Percentiles rank a stretch among this genome's conserved stretches.
Evolutionary conservation across 1,140 invertebrate species (phyloP).

Genomic region (Pissodes strobi): DNA sequence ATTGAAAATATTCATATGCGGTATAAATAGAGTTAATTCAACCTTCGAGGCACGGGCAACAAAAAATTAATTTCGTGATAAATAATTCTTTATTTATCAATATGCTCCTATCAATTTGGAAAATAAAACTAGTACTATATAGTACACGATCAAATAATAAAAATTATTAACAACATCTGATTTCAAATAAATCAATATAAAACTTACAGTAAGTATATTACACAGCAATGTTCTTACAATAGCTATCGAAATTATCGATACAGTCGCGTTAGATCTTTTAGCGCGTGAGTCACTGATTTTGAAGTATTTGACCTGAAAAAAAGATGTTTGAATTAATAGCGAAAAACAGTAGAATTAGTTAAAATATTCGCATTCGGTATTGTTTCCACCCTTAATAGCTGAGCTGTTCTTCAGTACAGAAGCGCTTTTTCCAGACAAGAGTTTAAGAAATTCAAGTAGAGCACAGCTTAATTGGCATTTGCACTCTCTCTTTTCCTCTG

Average conservation of each 20-base stretch:
- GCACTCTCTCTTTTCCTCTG: too few species aligned
- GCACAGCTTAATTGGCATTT: too few species aligned
- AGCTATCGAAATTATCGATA: too few species aligned
- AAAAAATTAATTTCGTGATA: too few species aligned
- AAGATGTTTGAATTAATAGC: conserved; percentile 9
- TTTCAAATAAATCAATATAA: conserved; percentile 4
- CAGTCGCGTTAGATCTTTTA: conserved; percentile 76
- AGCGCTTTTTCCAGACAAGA: too few species aligned
- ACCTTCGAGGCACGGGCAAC: too few species aligned
- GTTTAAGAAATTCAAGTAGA: too few species aligned
- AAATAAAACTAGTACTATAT: conserved; percentile 6
- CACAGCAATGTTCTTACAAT: conserved; percentile 2
- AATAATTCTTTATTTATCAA: conserved; percentile 4
- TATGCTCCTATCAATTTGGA: neutral
- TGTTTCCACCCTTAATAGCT: too few species aligned
- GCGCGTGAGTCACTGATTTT: conserved; percentile 69
- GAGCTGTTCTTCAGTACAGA: too few species aligned
- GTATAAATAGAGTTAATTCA: too few species aligned
- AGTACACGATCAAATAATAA: conserved; percentile 1
- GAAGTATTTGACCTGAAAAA: conserved; percentile 69
- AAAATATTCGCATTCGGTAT: conserved; percentile 34
- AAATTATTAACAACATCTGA: conserved; percentile 1
- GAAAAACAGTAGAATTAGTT: too few species aligned
- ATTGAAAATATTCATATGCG: too few species aligned
- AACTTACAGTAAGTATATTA: conserved; percentile 2